phyloP scores from a whole-genome alignment of 2,888 invertebrate species.

The Malacosoma neustria region DNA sequence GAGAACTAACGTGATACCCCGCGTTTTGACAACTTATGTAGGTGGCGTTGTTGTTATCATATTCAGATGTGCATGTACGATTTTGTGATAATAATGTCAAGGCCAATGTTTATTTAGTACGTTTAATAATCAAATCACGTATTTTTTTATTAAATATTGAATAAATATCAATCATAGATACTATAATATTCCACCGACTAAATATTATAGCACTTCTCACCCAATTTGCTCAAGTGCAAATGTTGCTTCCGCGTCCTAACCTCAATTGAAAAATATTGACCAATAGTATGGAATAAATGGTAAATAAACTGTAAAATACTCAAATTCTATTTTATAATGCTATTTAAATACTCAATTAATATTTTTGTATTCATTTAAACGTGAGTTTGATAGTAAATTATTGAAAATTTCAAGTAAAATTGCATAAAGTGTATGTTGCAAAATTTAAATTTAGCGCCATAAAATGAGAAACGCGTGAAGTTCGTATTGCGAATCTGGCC shows the following conservation, averaged over 20 bases:
- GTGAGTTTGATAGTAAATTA: no score
- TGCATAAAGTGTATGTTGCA: constrained; percentile 18
- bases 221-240: constrained; percentile 9
- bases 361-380: no score
- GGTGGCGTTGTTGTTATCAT: constrained; percentile 24
- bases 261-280: constrained; percentile 29
- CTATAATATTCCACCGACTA: neutral
- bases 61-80: constrained; percentile 41
- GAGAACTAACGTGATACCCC: neutral
- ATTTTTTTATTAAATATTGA: constrained; percentile 8
- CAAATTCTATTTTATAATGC: neutral
- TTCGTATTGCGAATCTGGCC: constrained; percentile 76
- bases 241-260: constrained; percentile 47
- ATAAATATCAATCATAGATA: constrained; percentile 2
- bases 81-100: constrained; percentile 64
- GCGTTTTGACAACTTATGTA: constrained; percentile 13
- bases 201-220: neutral
- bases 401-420: no score
- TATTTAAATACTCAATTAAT: no score
- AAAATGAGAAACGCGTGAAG: constrained; percentile 62
- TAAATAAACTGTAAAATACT: constrained; percentile 9
- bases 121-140: constrained; percentile 10
- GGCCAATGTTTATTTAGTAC: constrained; percentile 41
- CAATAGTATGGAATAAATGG: constrained; percentile 22
- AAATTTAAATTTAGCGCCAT: constrained; percentile 66